These are phyloP conservation scores for Chaenodraco wilsoni DNA, from an alignment of 2,797 vertebrate genomes.

Conservation along the genomic window DNA sequence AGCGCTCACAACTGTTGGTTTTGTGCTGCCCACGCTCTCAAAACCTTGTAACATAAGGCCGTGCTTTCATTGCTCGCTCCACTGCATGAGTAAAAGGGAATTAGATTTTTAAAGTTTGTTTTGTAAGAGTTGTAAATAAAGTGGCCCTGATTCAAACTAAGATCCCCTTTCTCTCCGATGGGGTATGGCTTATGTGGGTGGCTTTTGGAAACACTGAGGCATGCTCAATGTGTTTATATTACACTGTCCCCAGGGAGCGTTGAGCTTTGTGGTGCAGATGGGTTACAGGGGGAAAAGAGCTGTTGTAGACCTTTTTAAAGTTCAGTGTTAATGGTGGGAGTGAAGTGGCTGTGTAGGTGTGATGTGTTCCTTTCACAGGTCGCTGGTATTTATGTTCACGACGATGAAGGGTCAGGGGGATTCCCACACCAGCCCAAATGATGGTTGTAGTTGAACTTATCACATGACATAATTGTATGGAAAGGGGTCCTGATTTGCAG, in stretches of 20 bases:
- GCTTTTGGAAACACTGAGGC: constrained; percentile 80
- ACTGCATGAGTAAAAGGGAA: constrained; percentile 69
- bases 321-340: constrained; percentile 77
- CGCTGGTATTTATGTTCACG: constrained; percentile 52
- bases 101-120: constrained; percentile 77
- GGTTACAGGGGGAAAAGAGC: constrained; percentile 69
- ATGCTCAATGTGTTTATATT: constrained; percentile 78
- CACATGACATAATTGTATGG: constrained; percentile 1
- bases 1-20: constrained; percentile 75
- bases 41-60: constrained; percentile 70
- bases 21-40: constrained; percentile 67
- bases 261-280: constrained; percentile 76
- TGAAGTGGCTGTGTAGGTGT: constrained; percentile 79
- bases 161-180: constrained; percentile 69
- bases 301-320: constrained; percentile 74
- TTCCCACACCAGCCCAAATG: constrained; percentile 40
- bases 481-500: background rate
- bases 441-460: constrained; percentile 21
- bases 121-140: constrained; percentile 77
- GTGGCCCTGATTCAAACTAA: constrained; percentile 73
- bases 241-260: constrained; percentile 72
- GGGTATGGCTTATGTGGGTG: constrained; percentile 71
- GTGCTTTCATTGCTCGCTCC: constrained; percentile 71
- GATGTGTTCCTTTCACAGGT: constrained; percentile 72
- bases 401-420: constrained; percentile 31